These are phyloP conservation scores for Heterochromis multidens DNA, from an alignment of 2,113 vertebrate species.

Conservation along the genomic window DNA sequence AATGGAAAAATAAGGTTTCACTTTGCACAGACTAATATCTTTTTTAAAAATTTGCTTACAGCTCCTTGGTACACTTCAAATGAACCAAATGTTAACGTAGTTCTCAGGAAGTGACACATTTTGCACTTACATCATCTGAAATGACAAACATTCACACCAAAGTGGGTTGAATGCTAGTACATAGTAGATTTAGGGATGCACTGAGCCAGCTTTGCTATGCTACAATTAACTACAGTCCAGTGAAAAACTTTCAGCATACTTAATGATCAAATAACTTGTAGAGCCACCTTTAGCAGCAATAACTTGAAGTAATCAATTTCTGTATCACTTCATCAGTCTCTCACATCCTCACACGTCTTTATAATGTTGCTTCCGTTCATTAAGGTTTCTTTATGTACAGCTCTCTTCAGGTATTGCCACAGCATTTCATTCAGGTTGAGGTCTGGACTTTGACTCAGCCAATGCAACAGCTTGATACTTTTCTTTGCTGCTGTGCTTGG, in stretches of 20 bases:
- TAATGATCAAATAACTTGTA: neutral
- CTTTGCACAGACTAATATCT: no score
- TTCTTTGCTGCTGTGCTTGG: neutral
- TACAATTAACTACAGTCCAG: neutral
- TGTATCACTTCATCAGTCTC: neutral
- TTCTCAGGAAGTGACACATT: neutral
- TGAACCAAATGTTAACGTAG: rapidly evolving
- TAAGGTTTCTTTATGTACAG: no score
- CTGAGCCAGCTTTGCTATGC: neutral
- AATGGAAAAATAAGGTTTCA: no score
- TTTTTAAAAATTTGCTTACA: no score
- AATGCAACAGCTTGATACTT: neutral
- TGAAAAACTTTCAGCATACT: no score
- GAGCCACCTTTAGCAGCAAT: neutral
- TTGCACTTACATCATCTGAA: no score
- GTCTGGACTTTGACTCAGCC: neutral
- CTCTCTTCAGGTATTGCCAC: no score
- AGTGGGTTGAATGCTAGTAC: no score
- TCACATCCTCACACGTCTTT: neutral
- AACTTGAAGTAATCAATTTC: neutral
- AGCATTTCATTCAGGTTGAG: neutral
- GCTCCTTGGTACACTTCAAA: no score
- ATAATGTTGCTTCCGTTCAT: neutral
- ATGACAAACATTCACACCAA: neutral
- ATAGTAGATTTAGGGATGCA: no score